phyloP scores from a whole-genome alignment of 1,140 invertebrate genomes.

The Lordiphosa collinella region DNA sequence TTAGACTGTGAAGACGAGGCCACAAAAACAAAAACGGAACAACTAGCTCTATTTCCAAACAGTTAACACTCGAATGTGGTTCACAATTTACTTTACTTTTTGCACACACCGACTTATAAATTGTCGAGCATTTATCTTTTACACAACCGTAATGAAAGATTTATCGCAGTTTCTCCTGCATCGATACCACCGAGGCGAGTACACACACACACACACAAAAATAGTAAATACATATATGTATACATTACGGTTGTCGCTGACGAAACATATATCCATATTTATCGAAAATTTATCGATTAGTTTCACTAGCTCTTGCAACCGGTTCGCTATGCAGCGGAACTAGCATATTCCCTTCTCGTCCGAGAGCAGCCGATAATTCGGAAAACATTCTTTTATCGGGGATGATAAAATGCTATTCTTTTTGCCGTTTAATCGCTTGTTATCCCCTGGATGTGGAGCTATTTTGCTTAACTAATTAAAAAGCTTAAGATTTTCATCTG shows the following conservation, averaged over 20 bases:
- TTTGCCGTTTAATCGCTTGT: too few species aligned
- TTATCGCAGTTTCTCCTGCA: slow-evolving; percentile 8
- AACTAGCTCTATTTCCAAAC: background rate
- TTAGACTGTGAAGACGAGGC: background rate
- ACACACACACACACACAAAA: slow-evolving; percentile 7
- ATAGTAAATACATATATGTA: slow-evolving; percentile 1
- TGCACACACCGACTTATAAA: background rate
- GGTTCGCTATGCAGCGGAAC: too few species aligned
- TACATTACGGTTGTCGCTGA: background rate
- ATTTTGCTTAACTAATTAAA: too few species aligned
- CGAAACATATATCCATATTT: background rate
- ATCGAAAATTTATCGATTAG: slow-evolving; percentile 1
- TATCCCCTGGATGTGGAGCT: too few species aligned
- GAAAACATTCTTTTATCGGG: too few species aligned
- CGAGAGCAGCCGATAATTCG: too few species aligned
- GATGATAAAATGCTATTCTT: too few species aligned
- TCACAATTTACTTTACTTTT: slow-evolving; percentile 1
- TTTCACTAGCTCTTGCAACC: background rate
- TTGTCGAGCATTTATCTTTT: slow-evolving; percentile 7
- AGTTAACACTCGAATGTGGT: background rate
- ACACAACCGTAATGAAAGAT: slow-evolving; percentile 7
- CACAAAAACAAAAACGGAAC: slow-evolving; percentile 1
- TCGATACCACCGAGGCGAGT: slow-evolving; percentile 6
- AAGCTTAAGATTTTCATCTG: too few species aligned
- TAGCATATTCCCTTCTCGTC: too few species aligned